Percentiles rank a stretch among this genome's conserved stretches.
These are phyloP conservation scores for Apis cerana DNA, from an alignment of 1,140 invertebrate genomes.

Conservation along the genomic window DNA sequence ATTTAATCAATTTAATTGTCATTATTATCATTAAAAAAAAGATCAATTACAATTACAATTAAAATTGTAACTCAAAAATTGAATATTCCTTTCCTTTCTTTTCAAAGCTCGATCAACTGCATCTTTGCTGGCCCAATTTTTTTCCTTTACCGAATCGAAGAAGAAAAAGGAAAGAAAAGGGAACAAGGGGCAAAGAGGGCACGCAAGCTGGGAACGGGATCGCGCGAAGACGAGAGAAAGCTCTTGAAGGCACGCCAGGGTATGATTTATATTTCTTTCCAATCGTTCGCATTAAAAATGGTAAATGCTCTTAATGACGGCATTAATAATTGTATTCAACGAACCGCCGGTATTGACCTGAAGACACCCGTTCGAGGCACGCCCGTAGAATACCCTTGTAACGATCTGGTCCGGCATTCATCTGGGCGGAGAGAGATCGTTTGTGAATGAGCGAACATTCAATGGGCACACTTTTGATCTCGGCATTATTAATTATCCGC, in stretches of 20 bases:
- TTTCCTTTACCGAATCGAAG: background rate
- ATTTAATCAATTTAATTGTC: too few species aligned
- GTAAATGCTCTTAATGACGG: conserved; percentile 73
- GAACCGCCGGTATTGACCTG: conserved; percentile 64
- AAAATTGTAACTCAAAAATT: too few species aligned
- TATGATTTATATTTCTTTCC: conserved; percentile 70
- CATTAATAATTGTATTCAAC: conserved; percentile 74
- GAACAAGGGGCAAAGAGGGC: conserved; percentile 4
- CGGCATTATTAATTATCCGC: conserved; percentile 69
- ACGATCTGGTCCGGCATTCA: conserved; percentile 69
- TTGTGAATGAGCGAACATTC: conserved; percentile 70
- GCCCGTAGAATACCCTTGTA: conserved; percentile 69
- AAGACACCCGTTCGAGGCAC: conserved; percentile 66
- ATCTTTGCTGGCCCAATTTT: conserved; percentile 10
- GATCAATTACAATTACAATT: too few species aligned
- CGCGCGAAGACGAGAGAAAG: conserved; percentile 5
- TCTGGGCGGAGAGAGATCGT: conserved; percentile 65
- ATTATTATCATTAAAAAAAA: too few species aligned
- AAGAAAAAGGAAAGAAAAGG: background rate
- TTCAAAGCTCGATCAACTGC: background rate
- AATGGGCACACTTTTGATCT: conserved; percentile 70
- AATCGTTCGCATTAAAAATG: conserved; percentile 69
- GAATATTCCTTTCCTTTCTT: too few species aligned
- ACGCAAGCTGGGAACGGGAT: conserved; percentile 25
- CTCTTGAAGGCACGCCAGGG: conserved; percentile 15